phyloP scores from a whole-genome alignment of 1,140 invertebrate genomes.

The Drosophila lacteicornis region DNA sequence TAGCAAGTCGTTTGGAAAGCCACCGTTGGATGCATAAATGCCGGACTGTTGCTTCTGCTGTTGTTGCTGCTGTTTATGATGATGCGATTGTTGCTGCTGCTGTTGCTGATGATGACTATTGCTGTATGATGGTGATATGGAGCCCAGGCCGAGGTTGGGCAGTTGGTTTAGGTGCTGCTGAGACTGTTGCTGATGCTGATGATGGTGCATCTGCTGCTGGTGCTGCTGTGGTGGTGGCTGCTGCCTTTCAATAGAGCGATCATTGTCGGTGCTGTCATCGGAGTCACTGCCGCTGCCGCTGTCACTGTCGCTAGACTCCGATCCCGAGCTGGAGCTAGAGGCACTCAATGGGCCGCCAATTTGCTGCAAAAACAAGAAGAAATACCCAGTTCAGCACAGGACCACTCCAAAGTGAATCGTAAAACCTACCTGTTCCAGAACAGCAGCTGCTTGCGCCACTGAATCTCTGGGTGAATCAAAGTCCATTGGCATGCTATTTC shows the following conservation, averaged over 20 bases:
- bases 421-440: slow-evolving; percentile 68
- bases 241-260: slow-evolving; percentile 39
- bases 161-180: slow-evolving; percentile 52
- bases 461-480: slow-evolving; percentile 62
- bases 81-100: slow-evolving; percentile 31
- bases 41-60: slow-evolving; percentile 67
- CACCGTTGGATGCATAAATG: slow-evolving; percentile 80
- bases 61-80: slow-evolving; percentile 70
- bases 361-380: slow-evolving; percentile 53
- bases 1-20: slow-evolving; percentile 87
- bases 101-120: slow-evolving; percentile 67
- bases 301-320: slow-evolving; percentile 85
- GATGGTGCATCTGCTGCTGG: slow-evolving; percentile 57
- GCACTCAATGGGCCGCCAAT: slow-evolving; percentile 77
- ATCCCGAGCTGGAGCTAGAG: slow-evolving; percentile 82
- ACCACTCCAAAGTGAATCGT: no score
- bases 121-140: slow-evolving; percentile 39
- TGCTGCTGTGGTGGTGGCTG: slow-evolving; percentile 24
- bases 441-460: slow-evolving; percentile 74
- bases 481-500: slow-evolving; percentile 67
- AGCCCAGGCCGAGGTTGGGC: slow-evolving; percentile 50
- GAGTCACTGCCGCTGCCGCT: slow-evolving; percentile 85
- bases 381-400: neutral
- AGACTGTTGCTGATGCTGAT: slow-evolving; percentile 67
- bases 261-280: slow-evolving; percentile 79